These are phyloP conservation scores for Meganola albula DNA, from an alignment of 2,888 invertebrate genomes.

Conservation along the genomic window DNA sequence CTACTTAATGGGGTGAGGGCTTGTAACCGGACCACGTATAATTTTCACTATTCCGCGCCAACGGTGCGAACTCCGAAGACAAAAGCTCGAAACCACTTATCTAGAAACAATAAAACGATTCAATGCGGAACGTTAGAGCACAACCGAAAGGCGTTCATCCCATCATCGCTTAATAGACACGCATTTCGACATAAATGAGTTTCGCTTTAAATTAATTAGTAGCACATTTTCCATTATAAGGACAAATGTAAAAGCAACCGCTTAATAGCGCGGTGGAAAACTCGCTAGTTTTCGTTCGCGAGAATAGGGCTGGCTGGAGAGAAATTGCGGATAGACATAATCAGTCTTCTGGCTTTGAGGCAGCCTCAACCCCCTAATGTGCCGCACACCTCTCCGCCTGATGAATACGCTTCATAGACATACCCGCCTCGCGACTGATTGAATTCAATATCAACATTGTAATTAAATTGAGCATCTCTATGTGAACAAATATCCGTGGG, in stretches of 20 bases:
- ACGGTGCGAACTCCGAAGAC: slow-evolving; percentile 29
- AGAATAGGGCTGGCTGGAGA: slow-evolving; percentile 73
- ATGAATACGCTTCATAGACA: slow-evolving; percentile 63
- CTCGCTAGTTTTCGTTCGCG: slow-evolving; percentile 77
- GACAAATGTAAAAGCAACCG: slow-evolving; percentile 78
- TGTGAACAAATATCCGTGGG: too few species aligned
- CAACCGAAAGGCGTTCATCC: slow-evolving; percentile 61
- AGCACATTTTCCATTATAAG: slow-evolving; percentile 78
- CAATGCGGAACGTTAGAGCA: slow-evolving; percentile 43
- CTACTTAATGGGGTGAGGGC: slow-evolving; percentile 75
- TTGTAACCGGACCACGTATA: slow-evolving; percentile 73
- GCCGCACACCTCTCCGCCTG: slow-evolving; percentile 66
- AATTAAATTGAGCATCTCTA: slow-evolving; percentile 27
- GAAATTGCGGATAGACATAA: slow-evolving; percentile 78
- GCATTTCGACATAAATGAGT: slow-evolving; percentile 77
- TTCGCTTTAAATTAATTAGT: slow-evolving; percentile 78
- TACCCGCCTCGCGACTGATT: slow-evolving; percentile 49
- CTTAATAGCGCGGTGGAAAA: slow-evolving; percentile 77
- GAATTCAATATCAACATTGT: slow-evolving; percentile 45
- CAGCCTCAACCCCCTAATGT: slow-evolving; percentile 70
- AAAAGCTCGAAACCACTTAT: slow-evolving; percentile 49
- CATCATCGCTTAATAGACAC: slow-evolving; percentile 74
- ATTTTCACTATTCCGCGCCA: slow-evolving; percentile 51
- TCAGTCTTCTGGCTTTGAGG: slow-evolving; percentile 78
- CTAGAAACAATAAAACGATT: slow-evolving; percentile 58